Conservation (phyloP, 2,797 vertebrate species). For the Darevskia mixta region DNA sequence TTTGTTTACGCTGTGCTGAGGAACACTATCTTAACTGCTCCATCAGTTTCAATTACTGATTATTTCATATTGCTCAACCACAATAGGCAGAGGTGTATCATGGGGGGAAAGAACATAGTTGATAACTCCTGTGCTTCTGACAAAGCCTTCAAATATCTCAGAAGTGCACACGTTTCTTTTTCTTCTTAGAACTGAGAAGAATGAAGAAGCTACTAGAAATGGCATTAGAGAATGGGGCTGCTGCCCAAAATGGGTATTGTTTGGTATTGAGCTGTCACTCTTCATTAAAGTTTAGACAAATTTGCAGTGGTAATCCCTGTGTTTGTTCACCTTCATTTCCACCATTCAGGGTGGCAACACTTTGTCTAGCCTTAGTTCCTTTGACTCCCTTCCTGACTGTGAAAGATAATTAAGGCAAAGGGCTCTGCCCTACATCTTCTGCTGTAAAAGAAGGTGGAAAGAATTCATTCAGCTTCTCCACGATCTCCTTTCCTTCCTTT, state of each 20-base stretch:
- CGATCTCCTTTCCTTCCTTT: too few relatives aligned
- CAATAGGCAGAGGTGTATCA: constrained; percentile 8
- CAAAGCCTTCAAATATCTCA: constrained; percentile 1
- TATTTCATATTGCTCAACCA: constrained; percentile 48
- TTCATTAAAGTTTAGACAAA: background rate
- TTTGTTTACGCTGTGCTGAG: constrained; percentile 56
- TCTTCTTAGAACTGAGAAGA: background rate
- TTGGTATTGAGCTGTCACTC: background rate
- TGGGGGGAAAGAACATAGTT: background rate
- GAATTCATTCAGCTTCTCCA: too few relatives aligned
- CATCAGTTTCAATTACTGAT: constrained; percentile 56
- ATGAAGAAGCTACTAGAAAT: background rate
- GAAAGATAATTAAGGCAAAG: too few relatives aligned
- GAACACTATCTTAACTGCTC: constrained; percentile 61
- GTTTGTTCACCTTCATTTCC: too few relatives aligned
- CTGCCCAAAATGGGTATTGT: background rate
- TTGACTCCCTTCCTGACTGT: too few relatives aligned
- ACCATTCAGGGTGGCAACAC: too few relatives aligned
- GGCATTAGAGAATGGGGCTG: too few relatives aligned
- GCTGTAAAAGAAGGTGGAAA: too few relatives aligned
- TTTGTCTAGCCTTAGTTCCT: too few relatives aligned
- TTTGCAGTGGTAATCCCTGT: background rate
- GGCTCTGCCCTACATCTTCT: too few relatives aligned
- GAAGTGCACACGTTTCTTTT: background rate
- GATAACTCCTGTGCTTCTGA: constrained; percentile 1